Evolutionary conservation across 2,113 vertebrate genomes (phyloP), one percentile per base, ranked within the genome.

Genomic region (Xiphorhynchus elegans): DNA sequence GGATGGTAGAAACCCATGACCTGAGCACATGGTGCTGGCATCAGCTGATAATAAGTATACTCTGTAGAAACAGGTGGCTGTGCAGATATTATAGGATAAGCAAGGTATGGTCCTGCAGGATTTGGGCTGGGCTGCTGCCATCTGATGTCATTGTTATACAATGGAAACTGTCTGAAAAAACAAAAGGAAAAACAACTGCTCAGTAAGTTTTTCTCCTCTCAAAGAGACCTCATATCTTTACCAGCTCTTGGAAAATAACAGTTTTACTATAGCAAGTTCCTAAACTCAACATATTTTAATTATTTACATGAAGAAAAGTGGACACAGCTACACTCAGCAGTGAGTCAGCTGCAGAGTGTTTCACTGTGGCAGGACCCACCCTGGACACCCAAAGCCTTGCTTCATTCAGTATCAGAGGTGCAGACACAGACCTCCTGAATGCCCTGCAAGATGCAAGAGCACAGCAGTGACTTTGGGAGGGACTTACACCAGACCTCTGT

Each of bases 1-100:
- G 99, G 99, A 97, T 99, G 99, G 93, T 99, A 99, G 97, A 99
- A 99, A 83, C 99, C 99, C 99, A 99, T 99, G 81, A 99, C 98
- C 56, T 99, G 99, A 59, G 99, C 98, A 96, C 99, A 99, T 2
- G 99, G 98, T 40, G 99, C 98, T 64, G 99, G 99, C 99, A 99
- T 99, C 88, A 99, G 97, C 97, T 99, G 99, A 73, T 99, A 99
- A 82, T 99, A 99, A 0, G 99, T 95, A n/a, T 99, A 99, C 78
- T 99, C 99, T 23, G 98, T 98, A 93, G 99, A 99, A 84, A 99
- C 98, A 46, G 99, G 98, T 26, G 99, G 99, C 93, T 99, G 99
- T 5, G 99, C 98, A 70, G 99, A 98, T 97, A 99, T 94, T 97
- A 99, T 99, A 62, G 99, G 99, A 97, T 99, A 99, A 73, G 99